Conservation (phyloP, 2,888 invertebrate genomes). For the Volucella zonaria region DNA sequence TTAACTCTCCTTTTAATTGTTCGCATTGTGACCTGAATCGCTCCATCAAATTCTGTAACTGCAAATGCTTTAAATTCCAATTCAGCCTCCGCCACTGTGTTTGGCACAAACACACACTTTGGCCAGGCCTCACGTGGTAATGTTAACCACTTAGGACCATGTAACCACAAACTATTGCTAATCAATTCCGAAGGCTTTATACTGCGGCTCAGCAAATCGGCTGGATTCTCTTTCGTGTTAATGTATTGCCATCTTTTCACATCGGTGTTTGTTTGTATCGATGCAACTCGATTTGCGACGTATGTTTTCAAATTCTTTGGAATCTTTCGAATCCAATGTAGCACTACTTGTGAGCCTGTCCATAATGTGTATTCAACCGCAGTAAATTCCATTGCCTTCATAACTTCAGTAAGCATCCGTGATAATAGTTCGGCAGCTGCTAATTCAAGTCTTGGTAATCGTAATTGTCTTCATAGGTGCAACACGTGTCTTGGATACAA, state of each 20-base stretch:
- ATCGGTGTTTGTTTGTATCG: slow-evolving; percentile 19
- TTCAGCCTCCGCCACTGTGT: not conserved
- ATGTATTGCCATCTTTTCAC: slow-evolving; percentile 21
- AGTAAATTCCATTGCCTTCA: slow-evolving; percentile 18
- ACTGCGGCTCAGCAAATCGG: slow-evolving; percentile 36
- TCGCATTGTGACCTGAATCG: slow-evolving; percentile 10
- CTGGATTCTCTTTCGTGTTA: slow-evolving; percentile 46
- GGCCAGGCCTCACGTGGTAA: slow-evolving; percentile 4
- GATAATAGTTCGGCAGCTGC: slow-evolving; percentile 27
- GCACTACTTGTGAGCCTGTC: slow-evolving; percentile 51
- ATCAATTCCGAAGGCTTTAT: slow-evolving; percentile 26
- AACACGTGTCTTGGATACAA: slow-evolving; percentile 34
- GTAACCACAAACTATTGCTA: slow-evolving; percentile 29
- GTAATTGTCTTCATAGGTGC: slow-evolving; percentile 46
- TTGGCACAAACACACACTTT: slow-evolving; percentile 31
- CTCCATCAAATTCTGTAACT: slow-evolving; percentile 5
- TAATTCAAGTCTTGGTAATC: slow-evolving; percentile 48
- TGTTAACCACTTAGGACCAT: slow-evolving; percentile 25
- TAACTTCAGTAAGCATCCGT: slow-evolving; percentile 2
- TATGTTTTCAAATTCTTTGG: slow-evolving; percentile 26
- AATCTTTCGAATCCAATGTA: slow-evolving; percentile 21
- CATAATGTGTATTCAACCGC: slow-evolving; percentile 22
- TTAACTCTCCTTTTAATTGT: slow-evolving; percentile 4
- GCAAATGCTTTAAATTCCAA: not conserved
- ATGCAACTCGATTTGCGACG: slow-evolving; percentile 32